Evolutionary conservation across 2,888 invertebrate species (phyloP).

Genomic region (Drosophila paramelanica): DNA sequence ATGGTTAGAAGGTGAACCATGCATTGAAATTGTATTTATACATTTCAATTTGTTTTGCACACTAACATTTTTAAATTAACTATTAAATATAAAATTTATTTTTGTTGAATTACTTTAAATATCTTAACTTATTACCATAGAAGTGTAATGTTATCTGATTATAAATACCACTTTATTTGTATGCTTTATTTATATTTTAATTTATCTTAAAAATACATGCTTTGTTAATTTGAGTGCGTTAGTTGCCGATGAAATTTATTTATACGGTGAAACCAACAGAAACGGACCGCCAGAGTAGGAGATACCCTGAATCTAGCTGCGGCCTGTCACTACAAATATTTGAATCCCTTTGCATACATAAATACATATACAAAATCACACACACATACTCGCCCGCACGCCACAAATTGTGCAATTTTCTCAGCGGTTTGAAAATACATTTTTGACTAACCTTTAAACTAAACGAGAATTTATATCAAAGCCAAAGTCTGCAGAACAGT

Average conservation of each 20-base stretch:
- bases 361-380: too few relatives aligned
- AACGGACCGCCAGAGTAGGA: neutral
- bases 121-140: constrained; percentile 45
- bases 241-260: neutral
- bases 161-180: neutral
- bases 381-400: too few relatives aligned
- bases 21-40: constrained; percentile 38
- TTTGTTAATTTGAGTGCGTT: constrained; percentile 9
- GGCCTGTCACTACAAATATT: too few relatives aligned
- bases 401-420: too few relatives aligned
- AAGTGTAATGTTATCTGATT: constrained; percentile 36
- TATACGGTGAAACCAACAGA: neutral
- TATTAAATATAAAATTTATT: constrained; percentile 26
- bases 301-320: too few relatives aligned
- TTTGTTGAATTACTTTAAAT: constrained; percentile 38
- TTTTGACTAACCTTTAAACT: too few relatives aligned
- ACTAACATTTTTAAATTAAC: constrained; percentile 54
- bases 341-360: too few relatives aligned
- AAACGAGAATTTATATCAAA: too few relatives aligned
- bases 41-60: constrained; percentile 28
- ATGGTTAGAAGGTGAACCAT: constrained; percentile 8
- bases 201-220: constrained; percentile 16
- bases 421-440: too few relatives aligned
- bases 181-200: constrained; percentile 2
- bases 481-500: too few relatives aligned